These are phyloP conservation scores for Solenopsis invicta DNA, from an alignment of 1,140 invertebrate species.

Conservation along the genomic window DNA sequence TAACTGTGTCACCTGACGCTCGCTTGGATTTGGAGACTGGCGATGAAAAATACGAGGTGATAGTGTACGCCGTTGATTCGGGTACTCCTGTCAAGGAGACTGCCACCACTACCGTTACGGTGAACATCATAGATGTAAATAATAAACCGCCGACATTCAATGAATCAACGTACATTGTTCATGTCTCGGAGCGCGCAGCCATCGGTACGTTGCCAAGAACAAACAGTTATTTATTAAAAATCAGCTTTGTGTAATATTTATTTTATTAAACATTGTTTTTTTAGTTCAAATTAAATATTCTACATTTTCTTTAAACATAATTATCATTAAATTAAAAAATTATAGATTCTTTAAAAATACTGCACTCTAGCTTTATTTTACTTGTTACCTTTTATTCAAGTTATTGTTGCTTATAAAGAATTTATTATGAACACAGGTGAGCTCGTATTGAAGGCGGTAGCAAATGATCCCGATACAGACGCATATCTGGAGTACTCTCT, in stretches of 20 bases:
- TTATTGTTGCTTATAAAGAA: background rate
- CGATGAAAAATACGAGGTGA: constrained; percentile 90
- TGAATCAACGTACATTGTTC: constrained; percentile 89
- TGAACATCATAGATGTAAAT: constrained; percentile 93
- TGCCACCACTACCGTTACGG: constrained; percentile 91
- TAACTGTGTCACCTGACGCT: constrained; percentile 92
- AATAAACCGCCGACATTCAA: constrained; percentile 94
- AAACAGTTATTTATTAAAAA: constrained; percentile 4
- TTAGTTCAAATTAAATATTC: background rate
- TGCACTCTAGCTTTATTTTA: background rate
- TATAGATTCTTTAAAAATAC: background rate
- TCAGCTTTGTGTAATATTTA: background rate
- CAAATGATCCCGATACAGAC: constrained; percentile 91
- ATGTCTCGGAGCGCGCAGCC: constrained; percentile 91
- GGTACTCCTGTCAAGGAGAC: constrained; percentile 92
- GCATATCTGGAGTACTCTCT: constrained; percentile 91
- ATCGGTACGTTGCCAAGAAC: constrained; percentile 84
- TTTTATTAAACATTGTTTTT: background rate
- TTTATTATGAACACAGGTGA: constrained; percentile 81
- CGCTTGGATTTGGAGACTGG: constrained; percentile 91
- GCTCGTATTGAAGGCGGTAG: constrained; percentile 89
- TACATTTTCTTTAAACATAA: background rate
- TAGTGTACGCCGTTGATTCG: constrained; percentile 91
- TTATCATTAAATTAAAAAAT: background rate
- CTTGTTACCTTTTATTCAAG: background rate